Base-by-base conservation (phyloP, 2,888 invertebrate species). In the Phrixothrix hirtus region DNA sequence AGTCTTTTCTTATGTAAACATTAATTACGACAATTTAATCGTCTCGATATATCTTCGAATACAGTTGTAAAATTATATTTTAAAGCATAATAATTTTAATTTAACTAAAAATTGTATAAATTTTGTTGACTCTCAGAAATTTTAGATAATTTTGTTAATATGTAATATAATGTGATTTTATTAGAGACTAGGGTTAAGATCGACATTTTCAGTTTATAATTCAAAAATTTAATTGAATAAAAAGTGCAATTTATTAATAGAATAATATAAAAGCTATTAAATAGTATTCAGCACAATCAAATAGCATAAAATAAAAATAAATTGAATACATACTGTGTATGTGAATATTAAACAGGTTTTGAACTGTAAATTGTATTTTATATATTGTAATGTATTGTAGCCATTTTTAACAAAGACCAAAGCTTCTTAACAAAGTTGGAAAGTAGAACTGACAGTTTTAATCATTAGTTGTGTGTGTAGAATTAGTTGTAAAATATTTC, bases 391-490 rank as follows among this genome's bases (percentile, higher is more conserved):
- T 42, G 37, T 29, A 27, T 27, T 39, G 13, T 41, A 14, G 2
- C 5, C 17, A 9, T 29, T 36, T 35, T 35, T 42, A 45, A 51
- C 45, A 44, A 44, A 51, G 50, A 51, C 51, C 38, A 44, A 44
- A n/a, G n/a, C n/a, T n/a, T n/a, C n/a, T n/a, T n/a, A n/a, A n/a
- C n/a, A n/a, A n/a, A 49, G 51, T 44, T 45, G 51, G 39, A 45
- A 45, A 38, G 35, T 51, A 39, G 45, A 45, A 35, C 21, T 21
- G 29, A 35, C 39, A 49, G 30, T 36, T 47, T 31, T 50, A 43
- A 38, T 43, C n/a, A 36, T 36, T 45, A 45, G 51, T 51, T 45
- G 45, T 51, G 51, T 52, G 52, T 25, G 36, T 31, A 13, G 13
- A 21, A 21, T 7, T 21, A 21, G 21, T n/a, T 21, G 21, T 21